Evolutionary conservation across 2,113 vertebrate genomes (phyloP).

Genomic region (Podarcis cretensis): DNA sequence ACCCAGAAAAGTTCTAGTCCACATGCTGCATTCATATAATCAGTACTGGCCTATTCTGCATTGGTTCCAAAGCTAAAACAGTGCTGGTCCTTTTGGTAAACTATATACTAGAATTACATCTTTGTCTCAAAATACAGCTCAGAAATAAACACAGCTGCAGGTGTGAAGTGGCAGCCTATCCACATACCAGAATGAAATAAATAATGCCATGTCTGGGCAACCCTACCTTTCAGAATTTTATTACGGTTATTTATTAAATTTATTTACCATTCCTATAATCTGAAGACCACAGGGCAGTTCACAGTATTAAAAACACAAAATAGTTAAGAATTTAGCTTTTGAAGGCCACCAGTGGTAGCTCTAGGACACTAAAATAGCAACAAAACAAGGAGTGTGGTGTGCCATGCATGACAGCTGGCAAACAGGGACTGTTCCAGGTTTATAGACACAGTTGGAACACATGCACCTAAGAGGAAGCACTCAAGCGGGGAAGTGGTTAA

Average conservation of each 20-base stretch:
- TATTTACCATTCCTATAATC: no score
- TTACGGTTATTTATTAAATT: no score
- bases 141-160: neutral
- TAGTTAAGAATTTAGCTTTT: neutral
- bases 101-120: neutral
- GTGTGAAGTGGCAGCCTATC: neutral
- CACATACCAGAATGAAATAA: no score
- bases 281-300: no score
- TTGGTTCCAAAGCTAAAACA: neutral
- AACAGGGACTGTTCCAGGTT: neutral
- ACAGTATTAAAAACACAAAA: no score
- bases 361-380: neutral
- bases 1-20: no score
- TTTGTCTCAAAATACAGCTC: neutral
- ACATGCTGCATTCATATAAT: neutral
- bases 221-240: no score
- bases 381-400: neutral
- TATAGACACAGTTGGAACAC: no score
- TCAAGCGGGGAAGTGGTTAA: neutral
- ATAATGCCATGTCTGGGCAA: neutral
- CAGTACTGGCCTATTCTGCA: neutral
- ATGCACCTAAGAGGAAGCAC: no score
- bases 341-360: neutral
- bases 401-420: neutral
- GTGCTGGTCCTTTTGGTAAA: neutral